These are phyloP conservation scores for Reinhardtius hippoglossoides DNA, from an alignment of 2,113 vertebrate genomes.

Conservation along the genomic window DNA sequence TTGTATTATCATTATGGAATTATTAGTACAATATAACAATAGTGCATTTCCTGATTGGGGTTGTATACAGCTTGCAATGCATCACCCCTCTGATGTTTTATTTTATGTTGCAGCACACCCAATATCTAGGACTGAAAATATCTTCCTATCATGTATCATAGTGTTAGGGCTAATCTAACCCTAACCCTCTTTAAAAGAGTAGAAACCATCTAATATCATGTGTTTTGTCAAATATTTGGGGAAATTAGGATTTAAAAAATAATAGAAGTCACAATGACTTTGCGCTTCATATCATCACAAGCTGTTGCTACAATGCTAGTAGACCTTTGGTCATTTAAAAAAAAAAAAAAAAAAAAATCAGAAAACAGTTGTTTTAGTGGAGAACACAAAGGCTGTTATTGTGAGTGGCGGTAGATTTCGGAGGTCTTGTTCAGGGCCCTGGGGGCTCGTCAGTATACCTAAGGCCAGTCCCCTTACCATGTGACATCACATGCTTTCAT, in stretches of 20 bases:
- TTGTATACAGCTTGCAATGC: too few species aligned
- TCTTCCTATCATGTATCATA: too few species aligned
- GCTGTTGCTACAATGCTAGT: neutral
- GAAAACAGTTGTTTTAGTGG: neutral
- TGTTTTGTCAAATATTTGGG: too few species aligned
- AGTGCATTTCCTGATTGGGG: too few species aligned
- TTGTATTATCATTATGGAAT: too few species aligned
- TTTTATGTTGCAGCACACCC: too few species aligned
- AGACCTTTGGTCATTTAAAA: neutral
- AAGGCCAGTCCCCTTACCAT: conserved; percentile 71
- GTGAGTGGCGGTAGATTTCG: conserved; percentile 4
- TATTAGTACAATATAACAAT: too few species aligned
- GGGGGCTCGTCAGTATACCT: conserved; percentile 52
- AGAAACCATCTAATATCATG: too few species aligned
- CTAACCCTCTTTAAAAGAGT: too few species aligned
- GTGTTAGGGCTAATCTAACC: too few species aligned
- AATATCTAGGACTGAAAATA: too few species aligned
- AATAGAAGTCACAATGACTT: neutral
- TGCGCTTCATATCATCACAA: neutral
- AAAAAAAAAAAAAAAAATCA: neutral
- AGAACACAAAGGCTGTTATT: conserved; percentile 43
- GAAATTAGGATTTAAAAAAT: neutral
- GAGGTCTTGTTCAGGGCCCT: conserved; percentile 55
- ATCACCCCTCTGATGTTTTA: too few species aligned
- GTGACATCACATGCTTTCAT: conserved; percentile 89